Evolutionary conservation across 2,797 vertebrate species (phyloP).

Genomic region (Coracias cyanogaster): DNA sequence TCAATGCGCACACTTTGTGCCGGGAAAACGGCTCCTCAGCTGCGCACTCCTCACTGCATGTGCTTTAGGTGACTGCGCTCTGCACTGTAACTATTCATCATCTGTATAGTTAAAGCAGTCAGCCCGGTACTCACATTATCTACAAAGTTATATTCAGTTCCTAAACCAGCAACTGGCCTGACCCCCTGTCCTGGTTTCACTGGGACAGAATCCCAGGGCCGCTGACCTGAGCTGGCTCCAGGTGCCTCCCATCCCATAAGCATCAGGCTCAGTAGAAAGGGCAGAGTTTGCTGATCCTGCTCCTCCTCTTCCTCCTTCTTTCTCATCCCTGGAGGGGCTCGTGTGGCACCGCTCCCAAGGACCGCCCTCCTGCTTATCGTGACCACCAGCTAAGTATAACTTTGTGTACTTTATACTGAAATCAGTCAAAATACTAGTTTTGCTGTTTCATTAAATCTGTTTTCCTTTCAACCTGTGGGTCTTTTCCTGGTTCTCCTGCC

Average conservation of each 20-base stretch:
- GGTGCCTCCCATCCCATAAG: not conserved
- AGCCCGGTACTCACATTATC: not conserved
- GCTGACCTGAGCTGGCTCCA: not conserved
- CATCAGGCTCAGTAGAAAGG: not conserved
- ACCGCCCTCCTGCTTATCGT: not conserved
- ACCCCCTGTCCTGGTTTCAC: not conserved
- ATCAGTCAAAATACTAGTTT: not conserved
- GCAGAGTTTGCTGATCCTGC: not conserved
- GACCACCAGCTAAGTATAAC: no score
- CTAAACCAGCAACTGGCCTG: not conserved
- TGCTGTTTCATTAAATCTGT: not conserved
- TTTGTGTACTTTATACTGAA: no score
- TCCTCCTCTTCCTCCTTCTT: not conserved
- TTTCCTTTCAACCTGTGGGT: not conserved
- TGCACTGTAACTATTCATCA: not conserved
- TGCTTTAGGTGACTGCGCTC: not conserved
- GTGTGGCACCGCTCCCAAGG: not conserved
- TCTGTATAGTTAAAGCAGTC: not conserved
- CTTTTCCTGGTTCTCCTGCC: not conserved
- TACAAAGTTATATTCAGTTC: not conserved
- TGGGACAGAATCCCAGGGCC: not conserved
- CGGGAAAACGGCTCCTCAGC: not conserved
- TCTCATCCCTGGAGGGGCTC: not conserved
- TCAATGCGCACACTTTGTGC: not conserved
- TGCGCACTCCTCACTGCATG: not conserved